Conservation (phyloP, 2,797 vertebrate genomes). For the Mus spretus region DNA sequence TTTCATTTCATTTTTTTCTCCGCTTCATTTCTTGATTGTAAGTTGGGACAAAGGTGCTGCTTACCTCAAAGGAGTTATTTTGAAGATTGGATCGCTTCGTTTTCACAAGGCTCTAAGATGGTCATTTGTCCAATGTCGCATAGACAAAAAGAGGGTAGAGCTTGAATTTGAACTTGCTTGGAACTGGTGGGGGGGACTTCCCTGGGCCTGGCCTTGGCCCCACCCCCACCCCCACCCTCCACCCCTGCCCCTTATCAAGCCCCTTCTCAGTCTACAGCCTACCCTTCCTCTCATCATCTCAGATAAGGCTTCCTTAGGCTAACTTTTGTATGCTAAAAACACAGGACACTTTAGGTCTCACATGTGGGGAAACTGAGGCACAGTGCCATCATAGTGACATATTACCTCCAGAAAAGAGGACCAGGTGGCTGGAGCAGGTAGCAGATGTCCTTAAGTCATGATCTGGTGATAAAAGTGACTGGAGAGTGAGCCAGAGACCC, state of each 20-base stretch:
- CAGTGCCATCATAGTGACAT: background rate
- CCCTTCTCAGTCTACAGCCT: background rate
- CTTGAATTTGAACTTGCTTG: background rate
- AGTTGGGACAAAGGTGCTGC: background rate
- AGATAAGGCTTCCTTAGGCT: background rate
- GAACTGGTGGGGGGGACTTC: background rate
- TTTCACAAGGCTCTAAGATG: background rate
- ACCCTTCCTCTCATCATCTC: background rate
- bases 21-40: background rate
- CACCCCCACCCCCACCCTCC: background rate
- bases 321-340: background rate
- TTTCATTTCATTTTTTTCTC: background rate
- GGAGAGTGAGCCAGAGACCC: background rate
- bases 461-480: background rate
- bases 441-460: background rate
- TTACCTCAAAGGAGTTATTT: background rate
- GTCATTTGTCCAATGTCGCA: background rate
- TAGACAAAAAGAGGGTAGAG: background rate
- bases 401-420: background rate
- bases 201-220: accelerated
- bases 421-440: background rate
- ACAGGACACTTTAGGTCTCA: background rate
- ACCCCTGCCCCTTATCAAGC: background rate
- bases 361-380: background rate
- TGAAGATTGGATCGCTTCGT: background rate